phyloP scores from a whole-genome alignment of 2,113 vertebrate species.

The Climacteris rufus region DNA sequence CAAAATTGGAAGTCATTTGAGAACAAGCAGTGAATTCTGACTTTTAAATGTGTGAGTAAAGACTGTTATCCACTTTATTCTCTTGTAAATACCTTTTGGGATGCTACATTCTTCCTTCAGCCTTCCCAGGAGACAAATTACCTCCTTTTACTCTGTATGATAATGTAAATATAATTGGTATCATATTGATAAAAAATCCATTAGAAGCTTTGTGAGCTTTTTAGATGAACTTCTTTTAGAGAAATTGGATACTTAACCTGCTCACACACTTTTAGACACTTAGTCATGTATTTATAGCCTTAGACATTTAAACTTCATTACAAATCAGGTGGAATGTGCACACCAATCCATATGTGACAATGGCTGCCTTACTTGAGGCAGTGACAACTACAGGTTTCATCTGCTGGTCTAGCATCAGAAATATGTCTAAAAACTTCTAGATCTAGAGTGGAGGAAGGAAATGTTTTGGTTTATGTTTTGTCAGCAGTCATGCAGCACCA shows the following conservation, averaged over 20 bases:
- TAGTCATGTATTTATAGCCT: not conserved
- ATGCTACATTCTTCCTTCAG: not conserved
- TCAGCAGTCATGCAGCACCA: accelerated
- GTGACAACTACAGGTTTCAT: not conserved
- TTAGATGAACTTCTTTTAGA: not conserved
- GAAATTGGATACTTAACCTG: not conserved
- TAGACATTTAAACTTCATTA: not conserved
- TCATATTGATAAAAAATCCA: not conserved
- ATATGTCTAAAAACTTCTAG: not conserved
- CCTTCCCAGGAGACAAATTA: not conserved
- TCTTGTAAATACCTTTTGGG: not conserved
- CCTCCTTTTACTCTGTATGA: not conserved
- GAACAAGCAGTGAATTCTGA: not conserved
- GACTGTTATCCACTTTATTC: not conserved
- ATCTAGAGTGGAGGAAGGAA: not conserved
- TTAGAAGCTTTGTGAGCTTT: not conserved
- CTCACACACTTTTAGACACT: not conserved
- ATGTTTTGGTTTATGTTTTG: accelerated
- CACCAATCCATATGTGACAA: not conserved
- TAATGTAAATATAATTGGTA: not conserved
- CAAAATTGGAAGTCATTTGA: not conserved
- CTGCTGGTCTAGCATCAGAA: not conserved
- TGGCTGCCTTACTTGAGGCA: not conserved
- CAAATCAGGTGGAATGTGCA: not conserved
- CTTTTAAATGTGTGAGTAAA: not conserved